These are phyloP conservation scores for Rhogogaster chlorosoma DNA, from an alignment of 2,888 invertebrate genomes.

Conservation along the genomic window DNA sequence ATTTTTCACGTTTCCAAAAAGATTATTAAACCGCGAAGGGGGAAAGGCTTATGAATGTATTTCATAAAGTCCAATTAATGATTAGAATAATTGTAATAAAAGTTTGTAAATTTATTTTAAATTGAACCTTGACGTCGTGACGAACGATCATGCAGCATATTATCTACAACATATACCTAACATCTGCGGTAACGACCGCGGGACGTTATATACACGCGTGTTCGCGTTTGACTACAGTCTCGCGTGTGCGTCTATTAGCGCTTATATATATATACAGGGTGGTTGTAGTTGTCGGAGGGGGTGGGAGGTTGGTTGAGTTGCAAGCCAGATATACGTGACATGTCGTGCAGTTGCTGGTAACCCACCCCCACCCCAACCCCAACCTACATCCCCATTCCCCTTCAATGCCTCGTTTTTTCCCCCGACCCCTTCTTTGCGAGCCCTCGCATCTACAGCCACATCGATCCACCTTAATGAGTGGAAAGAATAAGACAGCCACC, in stretches of 20 bases:
- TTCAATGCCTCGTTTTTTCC: constrained; percentile 7
- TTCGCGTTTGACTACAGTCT: constrained; percentile 38
- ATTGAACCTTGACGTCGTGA: background rate
- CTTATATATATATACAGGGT: constrained; percentile 46
- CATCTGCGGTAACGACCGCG: constrained; percentile 12
- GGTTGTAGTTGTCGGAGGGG: constrained; percentile 50
- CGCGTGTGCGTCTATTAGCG: constrained; percentile 61
- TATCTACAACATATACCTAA: background rate
- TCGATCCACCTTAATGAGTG: constrained; percentile 78
- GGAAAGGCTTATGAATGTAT: background rate
- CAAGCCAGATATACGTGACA: constrained; percentile 61
- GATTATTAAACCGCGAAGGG: background rate
- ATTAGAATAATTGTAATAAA: background rate
- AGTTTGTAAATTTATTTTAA: background rate
- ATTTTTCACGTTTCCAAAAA: background rate
- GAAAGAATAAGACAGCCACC: constrained; percentile 77
- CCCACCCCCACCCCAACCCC: constrained; percentile 57
- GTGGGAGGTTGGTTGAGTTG: constrained; percentile 54
- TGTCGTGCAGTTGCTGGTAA: constrained; percentile 69
- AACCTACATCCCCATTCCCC: constrained; percentile 45
- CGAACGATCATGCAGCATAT: background rate
- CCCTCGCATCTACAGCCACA: constrained; percentile 73
- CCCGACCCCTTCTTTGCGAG: constrained; percentile 40
- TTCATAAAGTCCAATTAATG: background rate
- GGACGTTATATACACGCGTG: constrained; percentile 4